A percentile compares a stretch with the other conserved stretches of the same genome.
Evolutionary conservation across 2,113 vertebrate genomes (phyloP).

Genomic region (Chloropsis hardwickii): DNA sequence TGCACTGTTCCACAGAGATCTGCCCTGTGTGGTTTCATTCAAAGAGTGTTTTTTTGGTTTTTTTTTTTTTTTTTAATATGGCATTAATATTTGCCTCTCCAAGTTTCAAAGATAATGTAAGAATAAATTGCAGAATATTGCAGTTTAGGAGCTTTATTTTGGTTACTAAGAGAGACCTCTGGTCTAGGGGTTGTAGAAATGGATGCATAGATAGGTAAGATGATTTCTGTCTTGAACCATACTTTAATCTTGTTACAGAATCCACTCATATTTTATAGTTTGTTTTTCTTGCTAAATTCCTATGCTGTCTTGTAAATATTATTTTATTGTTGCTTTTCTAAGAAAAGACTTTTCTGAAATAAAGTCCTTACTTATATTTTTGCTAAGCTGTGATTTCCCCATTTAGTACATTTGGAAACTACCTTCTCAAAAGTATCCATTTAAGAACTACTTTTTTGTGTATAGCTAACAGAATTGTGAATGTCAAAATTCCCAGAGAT

Average conservation of each 20-base stretch:
- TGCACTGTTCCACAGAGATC: not conserved
- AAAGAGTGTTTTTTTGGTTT: not conserved
- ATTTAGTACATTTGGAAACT: not conserved
- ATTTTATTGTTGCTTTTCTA: not conserved
- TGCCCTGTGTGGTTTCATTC: not conserved
- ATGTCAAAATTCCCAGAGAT: not conserved
- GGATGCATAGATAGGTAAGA: not conserved
- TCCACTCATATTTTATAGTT: not conserved
- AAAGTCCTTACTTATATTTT: not conserved
- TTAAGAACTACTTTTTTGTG: not conserved
- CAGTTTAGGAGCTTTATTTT: not conserved
- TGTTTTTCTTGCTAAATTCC: not conserved
- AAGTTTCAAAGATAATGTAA: not conserved
- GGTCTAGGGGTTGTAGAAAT: not conserved
- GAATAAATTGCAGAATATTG: not conserved
- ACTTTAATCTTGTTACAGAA: not conserved
- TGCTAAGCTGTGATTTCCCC: not conserved
- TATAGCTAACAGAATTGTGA: not conserved
- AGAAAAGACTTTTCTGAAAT: not conserved
- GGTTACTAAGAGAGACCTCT: not conserved
- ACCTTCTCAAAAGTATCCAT: not conserved
- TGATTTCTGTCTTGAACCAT: not conserved
- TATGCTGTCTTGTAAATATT: not conserved
- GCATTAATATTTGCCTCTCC: not conserved
- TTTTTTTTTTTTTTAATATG: too few species aligned